Evolutionary conservation across 1,140 invertebrate genomes (phyloP).

Genomic region (Trinorchestia longiramus): DNA sequence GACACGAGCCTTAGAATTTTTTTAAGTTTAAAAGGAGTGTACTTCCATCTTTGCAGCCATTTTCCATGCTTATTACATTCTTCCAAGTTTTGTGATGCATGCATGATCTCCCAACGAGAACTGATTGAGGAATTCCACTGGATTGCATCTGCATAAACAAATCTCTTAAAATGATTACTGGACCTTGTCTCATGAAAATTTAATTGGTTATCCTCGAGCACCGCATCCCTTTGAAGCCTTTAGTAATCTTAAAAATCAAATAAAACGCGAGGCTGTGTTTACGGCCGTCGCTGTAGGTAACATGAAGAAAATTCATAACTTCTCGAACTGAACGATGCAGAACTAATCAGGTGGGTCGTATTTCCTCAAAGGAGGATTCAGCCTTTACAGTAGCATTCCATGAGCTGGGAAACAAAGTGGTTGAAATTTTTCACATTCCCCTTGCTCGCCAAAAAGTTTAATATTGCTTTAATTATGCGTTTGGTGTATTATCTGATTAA

Average conservation of each 20-base stretch:
- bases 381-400: neutral
- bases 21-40: neutral
- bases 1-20: neutral
- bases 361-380: slow-evolving; percentile 41
- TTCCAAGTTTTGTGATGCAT: neutral
- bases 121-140: slow-evolving; percentile 4
- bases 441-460: neutral
- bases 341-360: slow-evolving; percentile 32
- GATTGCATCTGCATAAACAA: slow-evolving; percentile 39
- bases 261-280: slow-evolving; percentile 16
- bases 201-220: slow-evolving; percentile 38
- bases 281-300: slow-evolving; percentile 43
- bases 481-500: neutral
- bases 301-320: slow-evolving; percentile 42
- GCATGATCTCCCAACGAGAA: neutral
- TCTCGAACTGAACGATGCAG: slow-evolving; percentile 43
- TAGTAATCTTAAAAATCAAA: slow-evolving; percentile 47
- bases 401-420: neutral
- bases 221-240: slow-evolving; percentile 13
- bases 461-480: neutral
- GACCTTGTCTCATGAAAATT: slow-evolving; percentile 49
- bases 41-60: neutral
- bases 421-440: slow-evolving; percentile 6
- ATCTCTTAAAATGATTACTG: slow-evolving; percentile 23
- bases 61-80: neutral